A percentile compares a stretch with the other conserved stretches of the same genome.
Conservation (phyloP, 1,140 invertebrate species). For the Protaetia brevitarsis region DNA sequence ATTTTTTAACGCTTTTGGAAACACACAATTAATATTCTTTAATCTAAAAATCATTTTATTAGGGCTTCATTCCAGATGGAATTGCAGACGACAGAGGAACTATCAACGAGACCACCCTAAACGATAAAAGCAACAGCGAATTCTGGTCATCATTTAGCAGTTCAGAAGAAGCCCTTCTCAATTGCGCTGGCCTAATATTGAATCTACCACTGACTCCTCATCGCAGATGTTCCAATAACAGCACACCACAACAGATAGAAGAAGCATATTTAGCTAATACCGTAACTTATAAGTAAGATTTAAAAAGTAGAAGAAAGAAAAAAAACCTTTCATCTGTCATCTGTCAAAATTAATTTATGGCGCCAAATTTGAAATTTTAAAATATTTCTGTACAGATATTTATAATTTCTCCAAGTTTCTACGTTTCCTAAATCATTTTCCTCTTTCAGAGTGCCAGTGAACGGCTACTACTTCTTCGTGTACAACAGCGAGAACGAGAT, state of each 20-base stretch:
- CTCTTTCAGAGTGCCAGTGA: conserved; percentile 59
- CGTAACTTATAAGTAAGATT: conserved; percentile 61
- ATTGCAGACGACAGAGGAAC: conserved; percentile 60
- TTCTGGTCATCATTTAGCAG: conserved; percentile 77
- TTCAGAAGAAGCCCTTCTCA: conserved; percentile 69
- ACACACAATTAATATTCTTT: too few relatives aligned
- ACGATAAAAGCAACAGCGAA: conserved; percentile 70
- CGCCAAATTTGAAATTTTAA: neutral
- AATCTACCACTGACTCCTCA: conserved; percentile 67
- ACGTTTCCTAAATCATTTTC: conserved; percentile 15
- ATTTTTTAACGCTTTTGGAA: too few relatives aligned
- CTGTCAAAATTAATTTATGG: too few relatives aligned
- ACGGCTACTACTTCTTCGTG: conserved; percentile 79
- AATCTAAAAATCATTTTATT: too few relatives aligned
- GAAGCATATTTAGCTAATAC: conserved; percentile 58
- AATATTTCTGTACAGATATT: neutral
- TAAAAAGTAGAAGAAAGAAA: conserved; percentile 16
- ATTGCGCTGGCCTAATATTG: conserved; percentile 70
- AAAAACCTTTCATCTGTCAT: neutral
- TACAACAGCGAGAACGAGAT: conserved; percentile 80
- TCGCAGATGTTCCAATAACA: conserved; percentile 50
- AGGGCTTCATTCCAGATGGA: conserved; percentile 59
- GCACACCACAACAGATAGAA: conserved; percentile 48
- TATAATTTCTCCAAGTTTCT: neutral
- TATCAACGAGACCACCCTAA: conserved; percentile 60